phyloP scores from a whole-genome alignment of 2,888 invertebrate species.

The Lasioglossum marginatum region DNA sequence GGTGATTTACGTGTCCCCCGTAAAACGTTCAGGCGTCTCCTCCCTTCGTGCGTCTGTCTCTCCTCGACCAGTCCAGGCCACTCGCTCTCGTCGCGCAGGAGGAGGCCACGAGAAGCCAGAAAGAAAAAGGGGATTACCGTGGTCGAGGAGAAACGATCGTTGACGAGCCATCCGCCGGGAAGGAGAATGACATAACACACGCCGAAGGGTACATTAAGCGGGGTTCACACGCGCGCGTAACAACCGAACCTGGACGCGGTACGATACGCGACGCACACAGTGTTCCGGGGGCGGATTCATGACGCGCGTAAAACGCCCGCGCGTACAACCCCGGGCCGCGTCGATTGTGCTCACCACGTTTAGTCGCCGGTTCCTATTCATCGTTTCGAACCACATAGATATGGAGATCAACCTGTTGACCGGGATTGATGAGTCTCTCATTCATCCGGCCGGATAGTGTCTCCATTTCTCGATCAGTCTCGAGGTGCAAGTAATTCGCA shows the following conservation, averaged over 20 bases:
- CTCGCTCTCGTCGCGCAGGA: constrained; percentile 26
- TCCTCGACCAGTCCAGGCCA: constrained; percentile 2
- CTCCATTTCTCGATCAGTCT: not conserved
- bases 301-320: not conserved
- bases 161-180: constrained; percentile 25
- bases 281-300: not conserved
- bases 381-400: not conserved
- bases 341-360: not conserved
- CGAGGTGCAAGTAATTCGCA: not conserved
- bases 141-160: constrained; percentile 30
- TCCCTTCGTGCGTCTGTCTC: not conserved
- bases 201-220: constrained; percentile 15
- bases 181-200: constrained; percentile 38
- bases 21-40: constrained; percentile 4
- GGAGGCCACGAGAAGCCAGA: constrained; percentile 27
- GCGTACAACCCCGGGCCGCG: not conserved
- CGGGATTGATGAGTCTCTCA: not conserved
- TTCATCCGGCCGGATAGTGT: not conserved
- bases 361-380: not conserved
- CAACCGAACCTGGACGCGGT: not conserved
- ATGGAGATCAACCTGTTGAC: constrained; percentile 3
- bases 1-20: constrained; percentile 49
- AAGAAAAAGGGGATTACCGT: constrained; percentile 43
- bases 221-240: not conserved
- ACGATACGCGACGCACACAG: not conserved